These are phyloP conservation scores for Silurus asotus DNA, from an alignment of 2,113 vertebrate species.

Conservation along the genomic window DNA sequence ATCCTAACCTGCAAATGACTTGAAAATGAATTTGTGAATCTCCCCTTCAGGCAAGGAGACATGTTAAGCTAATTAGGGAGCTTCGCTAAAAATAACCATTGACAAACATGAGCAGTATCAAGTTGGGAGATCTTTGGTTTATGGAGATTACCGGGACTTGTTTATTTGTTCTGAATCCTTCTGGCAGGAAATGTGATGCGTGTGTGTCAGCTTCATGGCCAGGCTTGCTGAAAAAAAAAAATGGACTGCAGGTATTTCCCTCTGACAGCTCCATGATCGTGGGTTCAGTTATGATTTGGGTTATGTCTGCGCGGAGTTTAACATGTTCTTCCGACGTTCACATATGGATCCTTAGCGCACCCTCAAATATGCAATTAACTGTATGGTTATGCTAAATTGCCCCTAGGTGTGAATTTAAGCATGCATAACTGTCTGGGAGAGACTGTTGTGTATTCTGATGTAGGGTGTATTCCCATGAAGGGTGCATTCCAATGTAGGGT, in stretches of 20 bases:
- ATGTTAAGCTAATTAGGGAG: constrained; percentile 45
- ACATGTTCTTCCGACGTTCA: background rate
- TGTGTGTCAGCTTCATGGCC: constrained; percentile 2
- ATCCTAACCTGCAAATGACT: background rate
- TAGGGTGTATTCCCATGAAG: background rate
- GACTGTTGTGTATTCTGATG: background rate
- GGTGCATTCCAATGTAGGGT: background rate
- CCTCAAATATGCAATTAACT: background rate
- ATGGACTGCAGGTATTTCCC: background rate
- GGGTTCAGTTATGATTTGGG: background rate
- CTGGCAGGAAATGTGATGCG: constrained; percentile 19
- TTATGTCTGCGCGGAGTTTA: background rate
- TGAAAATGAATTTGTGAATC: constrained; percentile 2
- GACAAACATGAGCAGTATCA: constrained; percentile 47
- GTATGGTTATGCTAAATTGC: background rate
- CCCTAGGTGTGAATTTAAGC: background rate
- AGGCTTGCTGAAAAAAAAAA: constrained; percentile 21
- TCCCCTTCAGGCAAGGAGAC: constrained; percentile 26
- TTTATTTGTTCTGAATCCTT: constrained; percentile 16
- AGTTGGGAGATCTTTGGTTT: constrained; percentile 32
- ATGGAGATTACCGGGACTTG: constrained; percentile 35
- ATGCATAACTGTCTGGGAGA: background rate
- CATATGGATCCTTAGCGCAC: background rate
- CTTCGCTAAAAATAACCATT: constrained; percentile 46
- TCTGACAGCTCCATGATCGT: background rate